phyloP scores from a whole-genome alignment of 2,113 vertebrate species.

The Leptosomus discolor region DNA sequence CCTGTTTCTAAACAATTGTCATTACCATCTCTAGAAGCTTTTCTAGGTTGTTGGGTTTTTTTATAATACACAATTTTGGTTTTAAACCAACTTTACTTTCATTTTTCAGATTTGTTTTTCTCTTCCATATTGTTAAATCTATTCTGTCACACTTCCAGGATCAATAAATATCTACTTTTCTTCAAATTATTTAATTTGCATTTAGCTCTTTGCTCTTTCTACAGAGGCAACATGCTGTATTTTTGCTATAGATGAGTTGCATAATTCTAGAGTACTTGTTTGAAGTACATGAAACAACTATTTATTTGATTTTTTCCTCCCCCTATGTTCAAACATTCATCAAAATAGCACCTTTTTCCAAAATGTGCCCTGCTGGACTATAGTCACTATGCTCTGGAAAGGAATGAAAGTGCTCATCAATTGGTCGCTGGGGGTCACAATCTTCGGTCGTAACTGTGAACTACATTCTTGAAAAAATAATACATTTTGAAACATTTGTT shows the following conservation, averaged over 20 bases:
- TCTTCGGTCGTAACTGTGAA: neutral
- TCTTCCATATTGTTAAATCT: neutral
- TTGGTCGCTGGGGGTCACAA: neutral
- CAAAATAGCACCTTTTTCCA: neutral
- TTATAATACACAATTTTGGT: neutral
- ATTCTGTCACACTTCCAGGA: neutral
- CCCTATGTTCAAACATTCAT: neutral
- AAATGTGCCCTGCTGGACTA: neutral
- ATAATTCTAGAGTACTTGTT: neutral
- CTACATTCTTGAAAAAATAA: neutral
- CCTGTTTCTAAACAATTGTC: neutral
- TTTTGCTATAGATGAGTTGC: neutral
- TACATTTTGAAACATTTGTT: neutral
- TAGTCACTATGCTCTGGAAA: neutral
- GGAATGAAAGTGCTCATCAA: neutral
- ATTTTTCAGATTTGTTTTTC: neutral
- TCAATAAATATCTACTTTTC: neutral
- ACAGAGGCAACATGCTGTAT: neutral
- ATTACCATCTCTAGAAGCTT: neutral
- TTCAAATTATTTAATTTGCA: neutral
- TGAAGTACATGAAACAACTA: neutral
- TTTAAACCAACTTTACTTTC: neutral
- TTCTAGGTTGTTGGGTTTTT: neutral
- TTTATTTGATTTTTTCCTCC: neutral
- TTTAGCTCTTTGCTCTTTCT: neutral